These are phyloP conservation scores for Molossus alvarezi DNA, from an alignment of 2,797 vertebrate species.

Conservation along the genomic window DNA sequence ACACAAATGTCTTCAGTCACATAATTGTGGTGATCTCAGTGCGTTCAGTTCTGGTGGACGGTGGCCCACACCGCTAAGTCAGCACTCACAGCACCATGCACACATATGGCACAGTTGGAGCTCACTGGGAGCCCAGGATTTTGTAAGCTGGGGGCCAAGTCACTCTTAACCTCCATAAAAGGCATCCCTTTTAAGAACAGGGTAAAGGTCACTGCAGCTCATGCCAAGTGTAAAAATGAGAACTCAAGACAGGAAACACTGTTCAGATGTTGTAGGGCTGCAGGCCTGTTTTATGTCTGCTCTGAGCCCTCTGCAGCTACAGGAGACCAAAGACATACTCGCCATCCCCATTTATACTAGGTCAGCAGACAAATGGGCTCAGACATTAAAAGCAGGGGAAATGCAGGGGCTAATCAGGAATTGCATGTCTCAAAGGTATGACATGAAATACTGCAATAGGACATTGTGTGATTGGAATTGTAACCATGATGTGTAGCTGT, in stretches of 20 bases:
- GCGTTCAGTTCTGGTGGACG: slow-evolving; percentile 82
- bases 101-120: slow-evolving; percentile 86
- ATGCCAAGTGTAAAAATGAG: slow-evolving; percentile 89
- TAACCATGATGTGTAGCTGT: slow-evolving; percentile 56
- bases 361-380: slow-evolving; percentile 61
- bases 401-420: slow-evolving; percentile 79
- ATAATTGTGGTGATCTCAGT: slow-evolving; percentile 85
- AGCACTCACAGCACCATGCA: slow-evolving; percentile 76
- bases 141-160: slow-evolving; percentile 80
- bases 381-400: slow-evolving; percentile 68
- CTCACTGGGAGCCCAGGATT: slow-evolving; percentile 84
- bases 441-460: slow-evolving; percentile 52
- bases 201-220: slow-evolving; percentile 87
- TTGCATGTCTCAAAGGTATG: neutral
- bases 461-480: slow-evolving; percentile 61
- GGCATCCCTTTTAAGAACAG: slow-evolving; percentile 87
- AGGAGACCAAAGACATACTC: slow-evolving; percentile 81
- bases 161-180: slow-evolving; percentile 87
- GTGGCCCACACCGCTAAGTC: slow-evolving; percentile 86
- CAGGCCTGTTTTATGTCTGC: slow-evolving; percentile 88
- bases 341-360: slow-evolving; percentile 74
- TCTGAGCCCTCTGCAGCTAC: slow-evolving; percentile 85
- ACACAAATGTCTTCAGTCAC: slow-evolving; percentile 86
- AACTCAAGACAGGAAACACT: slow-evolving; percentile 88
- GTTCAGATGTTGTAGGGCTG: slow-evolving; percentile 88